Conservation (phyloP, 2,888 invertebrate species). For the Drosophila rubida region DNA sequence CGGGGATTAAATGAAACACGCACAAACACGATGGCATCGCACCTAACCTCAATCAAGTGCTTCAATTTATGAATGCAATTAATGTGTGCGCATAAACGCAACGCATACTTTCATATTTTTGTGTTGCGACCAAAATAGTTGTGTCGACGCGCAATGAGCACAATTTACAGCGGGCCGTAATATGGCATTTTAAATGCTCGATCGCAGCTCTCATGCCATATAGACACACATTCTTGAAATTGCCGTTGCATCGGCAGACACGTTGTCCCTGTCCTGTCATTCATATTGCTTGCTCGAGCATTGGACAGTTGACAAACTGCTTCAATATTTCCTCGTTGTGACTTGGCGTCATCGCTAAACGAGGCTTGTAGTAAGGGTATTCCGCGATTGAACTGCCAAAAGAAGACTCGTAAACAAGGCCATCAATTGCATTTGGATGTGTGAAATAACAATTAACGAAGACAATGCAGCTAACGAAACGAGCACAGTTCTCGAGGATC, state of each 20-base stretch:
- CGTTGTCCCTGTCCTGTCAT: conserved; percentile 68
- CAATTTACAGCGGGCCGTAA: conserved; percentile 17
- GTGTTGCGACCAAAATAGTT: not conserved
- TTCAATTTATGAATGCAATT: not conserved
- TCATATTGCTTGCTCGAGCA: conserved; percentile 1
- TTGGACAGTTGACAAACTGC: conserved; percentile 2
- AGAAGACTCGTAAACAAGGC: conserved; percentile 5
- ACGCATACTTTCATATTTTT: not conserved
- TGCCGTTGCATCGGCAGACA: conserved; percentile 59
- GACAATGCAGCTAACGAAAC: not conserved
- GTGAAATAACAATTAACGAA: conserved; percentile 13
- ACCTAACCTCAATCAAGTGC: conserved; percentile 4
- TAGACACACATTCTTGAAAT: conserved; percentile 34
- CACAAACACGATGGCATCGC: not conserved
- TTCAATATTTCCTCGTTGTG: conserved; percentile 54
- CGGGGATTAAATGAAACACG: not conserved
- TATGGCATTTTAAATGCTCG: conserved; percentile 31
- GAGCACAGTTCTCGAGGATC: not conserved
- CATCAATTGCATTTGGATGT: conserved; percentile 13
- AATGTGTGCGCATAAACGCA: not conserved
- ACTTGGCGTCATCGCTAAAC: not conserved
- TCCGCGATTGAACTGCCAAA: not conserved
- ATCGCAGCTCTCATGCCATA: not conserved
- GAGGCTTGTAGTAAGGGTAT: not conserved
- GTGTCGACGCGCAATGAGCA: conserved; percentile 9